phyloP scores from a whole-genome alignment of 2,113 vertebrate species.

The Hippoglossus stenolepis region DNA sequence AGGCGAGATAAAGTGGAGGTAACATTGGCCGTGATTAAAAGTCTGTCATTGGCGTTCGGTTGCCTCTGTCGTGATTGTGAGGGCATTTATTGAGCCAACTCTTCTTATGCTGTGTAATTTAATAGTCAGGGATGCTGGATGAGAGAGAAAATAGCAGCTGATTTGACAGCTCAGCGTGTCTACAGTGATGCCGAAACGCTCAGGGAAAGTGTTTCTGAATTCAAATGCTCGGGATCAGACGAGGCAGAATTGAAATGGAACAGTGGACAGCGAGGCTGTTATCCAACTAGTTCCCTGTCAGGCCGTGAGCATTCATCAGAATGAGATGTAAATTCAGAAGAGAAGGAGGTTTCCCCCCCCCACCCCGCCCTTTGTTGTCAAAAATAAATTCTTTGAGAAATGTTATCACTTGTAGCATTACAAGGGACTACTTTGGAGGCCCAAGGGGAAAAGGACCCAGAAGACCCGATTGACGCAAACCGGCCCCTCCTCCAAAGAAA shows the following conservation, averaged over 20 bases:
- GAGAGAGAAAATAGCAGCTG: constrained; percentile 53
- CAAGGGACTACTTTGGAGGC: too few species aligned
- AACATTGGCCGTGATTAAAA: constrained; percentile 19
- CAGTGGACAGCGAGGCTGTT: constrained; percentile 43
- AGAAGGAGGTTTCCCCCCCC: not conserved
- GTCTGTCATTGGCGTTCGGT: constrained; percentile 16
- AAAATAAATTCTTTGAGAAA: not conserved
- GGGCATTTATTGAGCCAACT: constrained; percentile 36
- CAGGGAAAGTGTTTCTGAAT: constrained; percentile 41
- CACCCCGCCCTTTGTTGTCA: not conserved
- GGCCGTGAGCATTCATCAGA: constrained; percentile 34
- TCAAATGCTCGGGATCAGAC: not conserved
- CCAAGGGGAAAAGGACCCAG: too few species aligned
- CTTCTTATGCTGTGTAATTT: constrained; percentile 52
- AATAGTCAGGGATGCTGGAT: constrained; percentile 48
- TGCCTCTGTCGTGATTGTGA: constrained; percentile 22
- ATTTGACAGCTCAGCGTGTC: constrained; percentile 63
- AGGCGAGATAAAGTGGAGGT: constrained; percentile 26
- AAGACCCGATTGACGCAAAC: too few species aligned
- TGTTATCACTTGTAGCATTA: too few species aligned
- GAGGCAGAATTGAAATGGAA: constrained; percentile 54
- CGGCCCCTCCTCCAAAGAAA: too few species aligned
- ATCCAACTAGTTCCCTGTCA: constrained; percentile 53
- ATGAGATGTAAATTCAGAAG: constrained; percentile 41
- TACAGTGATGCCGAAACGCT: constrained; percentile 25